A percentile compares a stretch with the other conserved stretches of the same genome.
These are phyloP conservation scores for Picathartes gymnocephalus DNA, from an alignment of 2,113 vertebrate genomes.

Conservation along the genomic window DNA sequence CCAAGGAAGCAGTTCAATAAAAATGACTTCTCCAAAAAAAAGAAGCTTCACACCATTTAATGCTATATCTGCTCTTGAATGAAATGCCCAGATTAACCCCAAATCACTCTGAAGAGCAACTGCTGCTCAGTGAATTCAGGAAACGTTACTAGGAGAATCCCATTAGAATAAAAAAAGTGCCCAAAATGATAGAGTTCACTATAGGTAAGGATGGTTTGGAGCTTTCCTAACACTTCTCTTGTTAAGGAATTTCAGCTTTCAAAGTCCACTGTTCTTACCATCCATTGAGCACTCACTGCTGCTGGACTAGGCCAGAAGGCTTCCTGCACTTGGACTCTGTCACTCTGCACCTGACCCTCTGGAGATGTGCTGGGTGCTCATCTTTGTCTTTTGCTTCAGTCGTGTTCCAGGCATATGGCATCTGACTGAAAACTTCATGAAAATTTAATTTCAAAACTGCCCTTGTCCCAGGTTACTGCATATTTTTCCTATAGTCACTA, in stretches of 20 bases:
- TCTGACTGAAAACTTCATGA: background rate
- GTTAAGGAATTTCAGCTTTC: background rate
- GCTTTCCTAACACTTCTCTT: background rate
- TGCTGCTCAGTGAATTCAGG: background rate
- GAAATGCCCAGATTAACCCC: background rate
- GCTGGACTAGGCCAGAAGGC: background rate
- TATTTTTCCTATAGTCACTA: background rate
- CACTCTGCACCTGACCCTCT: background rate
- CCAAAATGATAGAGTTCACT: background rate
- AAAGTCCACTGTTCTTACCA: background rate
- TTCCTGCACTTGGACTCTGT: background rate
- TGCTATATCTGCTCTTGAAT: background rate
- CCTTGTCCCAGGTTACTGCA: background rate
- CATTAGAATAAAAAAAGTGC: background rate
- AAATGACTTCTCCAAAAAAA: background rate
- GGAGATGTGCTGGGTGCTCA: background rate
- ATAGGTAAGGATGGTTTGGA: background rate
- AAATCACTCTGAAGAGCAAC: background rate
- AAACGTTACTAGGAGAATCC: background rate
- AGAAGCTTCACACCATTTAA: background rate
- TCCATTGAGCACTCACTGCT: background rate
- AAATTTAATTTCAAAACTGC: background rate
- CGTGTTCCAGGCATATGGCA: background rate
- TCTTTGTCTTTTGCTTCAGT: background rate
- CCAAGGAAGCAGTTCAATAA: background rate